Conservation (phyloP, 2,113 vertebrate genomes). For the Aspidoscelis tigris region DNA sequence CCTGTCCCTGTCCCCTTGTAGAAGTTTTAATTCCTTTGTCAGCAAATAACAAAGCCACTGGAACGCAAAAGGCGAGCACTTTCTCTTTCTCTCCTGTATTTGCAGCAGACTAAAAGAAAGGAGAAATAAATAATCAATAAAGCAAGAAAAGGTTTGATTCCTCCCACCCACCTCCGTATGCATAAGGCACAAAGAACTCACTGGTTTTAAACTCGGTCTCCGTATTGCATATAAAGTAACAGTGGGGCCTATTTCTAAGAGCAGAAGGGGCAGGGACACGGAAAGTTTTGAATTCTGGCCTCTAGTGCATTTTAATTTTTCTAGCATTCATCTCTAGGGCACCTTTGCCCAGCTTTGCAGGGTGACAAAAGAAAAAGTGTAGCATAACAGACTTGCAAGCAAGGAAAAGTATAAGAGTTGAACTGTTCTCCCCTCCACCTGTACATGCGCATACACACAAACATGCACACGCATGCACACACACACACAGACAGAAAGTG, state of each 20-base stretch:
- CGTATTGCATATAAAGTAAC: neutral
- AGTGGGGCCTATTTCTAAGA: too few relatives aligned
- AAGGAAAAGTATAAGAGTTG: neutral
- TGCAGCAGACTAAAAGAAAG: neutral
- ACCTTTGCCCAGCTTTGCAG: neutral
- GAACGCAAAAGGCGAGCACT: neutral
- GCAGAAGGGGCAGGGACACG: neutral
- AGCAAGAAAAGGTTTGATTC: neutral
- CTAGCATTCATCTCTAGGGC: neutral
- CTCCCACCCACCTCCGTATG: neutral
- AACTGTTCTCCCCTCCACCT: neutral
- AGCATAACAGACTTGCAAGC: neutral
- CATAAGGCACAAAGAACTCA: neutral
- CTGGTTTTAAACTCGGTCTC: neutral
- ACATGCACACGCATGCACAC: neutral
- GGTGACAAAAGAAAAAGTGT: too few relatives aligned
- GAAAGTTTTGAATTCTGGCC: neutral
- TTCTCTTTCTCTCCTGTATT: neutral
- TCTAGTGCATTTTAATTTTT: neutral
- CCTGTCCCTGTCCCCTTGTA: neutral
- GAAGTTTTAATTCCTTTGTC: neutral
- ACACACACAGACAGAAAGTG: neutral
- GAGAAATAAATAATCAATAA: neutral
- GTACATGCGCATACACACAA: neutral
- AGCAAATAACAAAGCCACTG: neutral